Evolutionary conservation across 2,888 invertebrate species (phyloP).

Genomic region (Dynastes grantii): DNA sequence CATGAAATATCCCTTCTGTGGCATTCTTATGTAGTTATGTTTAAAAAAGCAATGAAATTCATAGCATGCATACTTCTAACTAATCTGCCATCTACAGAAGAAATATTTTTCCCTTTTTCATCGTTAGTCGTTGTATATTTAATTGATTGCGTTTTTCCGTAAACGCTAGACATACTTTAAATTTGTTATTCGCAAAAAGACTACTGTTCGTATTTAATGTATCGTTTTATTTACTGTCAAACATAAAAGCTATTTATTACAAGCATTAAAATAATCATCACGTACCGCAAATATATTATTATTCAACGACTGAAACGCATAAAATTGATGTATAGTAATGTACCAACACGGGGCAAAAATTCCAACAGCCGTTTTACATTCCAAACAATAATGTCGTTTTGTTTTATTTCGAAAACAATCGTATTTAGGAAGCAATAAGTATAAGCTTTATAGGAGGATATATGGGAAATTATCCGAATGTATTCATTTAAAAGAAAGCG

Average conservation of each 20-base stretch:
- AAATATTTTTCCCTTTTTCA: conserved; percentile 6
- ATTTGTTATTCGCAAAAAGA: conserved; percentile 33
- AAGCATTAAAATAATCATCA: conserved; percentile 47
- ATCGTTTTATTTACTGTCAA: conserved; percentile 50
- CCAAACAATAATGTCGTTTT: conserved; percentile 34
- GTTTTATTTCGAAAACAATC: conserved; percentile 36
- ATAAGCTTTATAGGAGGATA: neutral
- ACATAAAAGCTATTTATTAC: conserved; percentile 46
- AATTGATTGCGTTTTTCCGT: conserved; percentile 3
- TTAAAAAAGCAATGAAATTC: conserved; percentile 8
- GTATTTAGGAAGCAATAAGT: conserved; percentile 13
- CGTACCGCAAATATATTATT: conserved; percentile 49
- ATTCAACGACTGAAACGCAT: conserved; percentile 48
- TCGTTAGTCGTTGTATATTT: neutral
- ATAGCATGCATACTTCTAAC: neutral
- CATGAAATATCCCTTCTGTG: no score
- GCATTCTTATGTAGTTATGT: no score
- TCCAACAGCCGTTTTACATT: conserved; percentile 38
- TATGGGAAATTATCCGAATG: neutral
- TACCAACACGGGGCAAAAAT: conserved; percentile 42
- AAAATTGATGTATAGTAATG: conserved; percentile 48
- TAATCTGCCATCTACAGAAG: neutral
- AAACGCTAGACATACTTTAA: conserved; percentile 26
- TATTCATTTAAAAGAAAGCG: neutral
- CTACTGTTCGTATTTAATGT: conserved; percentile 27